A percentile compares a stretch with the other conserved stretches of the same genome.
Conservation (phyloP, 1,140 invertebrate genomes). For the Coptotermes formosanus region DNA sequence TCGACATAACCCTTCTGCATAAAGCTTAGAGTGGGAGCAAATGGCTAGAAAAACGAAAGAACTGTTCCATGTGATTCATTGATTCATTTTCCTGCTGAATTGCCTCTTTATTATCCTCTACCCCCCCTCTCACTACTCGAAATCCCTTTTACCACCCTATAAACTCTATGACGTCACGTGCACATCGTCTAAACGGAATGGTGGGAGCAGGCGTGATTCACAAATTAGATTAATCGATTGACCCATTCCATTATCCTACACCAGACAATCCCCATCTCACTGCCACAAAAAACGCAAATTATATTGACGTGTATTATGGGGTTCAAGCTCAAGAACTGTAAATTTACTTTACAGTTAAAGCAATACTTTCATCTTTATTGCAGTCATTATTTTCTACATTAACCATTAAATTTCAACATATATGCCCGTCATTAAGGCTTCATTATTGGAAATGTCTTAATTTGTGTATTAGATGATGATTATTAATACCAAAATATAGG, state of each 20-base stretch:
- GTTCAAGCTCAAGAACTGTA: neutral
- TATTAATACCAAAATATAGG: too few species aligned
- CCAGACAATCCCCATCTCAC: neutral
- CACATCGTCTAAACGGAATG: neutral
- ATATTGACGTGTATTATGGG: neutral
- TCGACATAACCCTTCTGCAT: neutral
- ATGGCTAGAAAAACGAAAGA: neutral
- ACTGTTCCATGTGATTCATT: conserved; percentile 8
- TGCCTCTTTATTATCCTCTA: neutral
- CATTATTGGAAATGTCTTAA: too few species aligned
- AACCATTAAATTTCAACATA: neutral
- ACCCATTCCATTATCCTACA: neutral
- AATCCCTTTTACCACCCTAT: conserved; percentile 11
- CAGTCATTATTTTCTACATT: neutral
- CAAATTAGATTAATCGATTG: conserved; percentile 17
- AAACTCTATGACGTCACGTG: conserved; percentile 8
- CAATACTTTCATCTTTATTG: neutral
- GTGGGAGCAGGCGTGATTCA: neutral
- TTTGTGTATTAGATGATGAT: too few species aligned
- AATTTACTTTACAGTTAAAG: neutral
- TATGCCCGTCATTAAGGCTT: too few species aligned
- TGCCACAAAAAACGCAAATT: neutral
- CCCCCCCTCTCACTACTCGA: neutral
- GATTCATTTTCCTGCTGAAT: conserved; percentile 14
- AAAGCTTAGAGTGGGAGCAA: neutral